Evolutionary conservation across 2,113 vertebrate species (phyloP).

Genomic region (Setophaga petechia): DNA sequence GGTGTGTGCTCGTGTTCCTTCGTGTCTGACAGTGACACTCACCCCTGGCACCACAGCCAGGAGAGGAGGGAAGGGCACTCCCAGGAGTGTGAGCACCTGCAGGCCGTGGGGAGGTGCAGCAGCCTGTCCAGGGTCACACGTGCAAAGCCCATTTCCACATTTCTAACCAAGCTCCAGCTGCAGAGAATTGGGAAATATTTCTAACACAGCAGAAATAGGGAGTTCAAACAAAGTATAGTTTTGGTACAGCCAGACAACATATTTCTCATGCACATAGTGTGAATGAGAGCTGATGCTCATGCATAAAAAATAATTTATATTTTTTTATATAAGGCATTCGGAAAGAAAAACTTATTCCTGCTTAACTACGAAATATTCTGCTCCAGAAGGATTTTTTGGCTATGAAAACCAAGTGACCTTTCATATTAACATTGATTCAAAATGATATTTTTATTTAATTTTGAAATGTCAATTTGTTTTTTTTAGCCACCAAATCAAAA

Average conservation of each 20-base stretch:
- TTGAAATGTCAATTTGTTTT: slow-evolving; percentile 42
- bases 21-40: too few species aligned
- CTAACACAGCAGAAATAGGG: neutral
- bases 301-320: neutral
- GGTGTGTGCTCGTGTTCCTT: too few species aligned
- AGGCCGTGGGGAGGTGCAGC: accelerated
- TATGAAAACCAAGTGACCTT: slow-evolving; percentile 37
- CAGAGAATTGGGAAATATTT: neutral
- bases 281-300: neutral
- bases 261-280: neutral
- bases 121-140: neutral
- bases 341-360: neutral
- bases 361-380: neutral
- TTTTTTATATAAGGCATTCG: neutral
- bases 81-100: accelerated
- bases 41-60: accelerated
- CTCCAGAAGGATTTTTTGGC: neutral
- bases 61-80: neutral
- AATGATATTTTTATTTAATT: slow-evolving; percentile 44
- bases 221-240: neutral
- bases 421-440: slow-evolving; percentile 41
- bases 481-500: slow-evolving; percentile 23
- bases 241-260: neutral
- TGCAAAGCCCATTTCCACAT: neutral
- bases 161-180: neutral